Conservation (phyloP, 2,888 invertebrate species). For the Gisinianus flammeolus region DNA sequence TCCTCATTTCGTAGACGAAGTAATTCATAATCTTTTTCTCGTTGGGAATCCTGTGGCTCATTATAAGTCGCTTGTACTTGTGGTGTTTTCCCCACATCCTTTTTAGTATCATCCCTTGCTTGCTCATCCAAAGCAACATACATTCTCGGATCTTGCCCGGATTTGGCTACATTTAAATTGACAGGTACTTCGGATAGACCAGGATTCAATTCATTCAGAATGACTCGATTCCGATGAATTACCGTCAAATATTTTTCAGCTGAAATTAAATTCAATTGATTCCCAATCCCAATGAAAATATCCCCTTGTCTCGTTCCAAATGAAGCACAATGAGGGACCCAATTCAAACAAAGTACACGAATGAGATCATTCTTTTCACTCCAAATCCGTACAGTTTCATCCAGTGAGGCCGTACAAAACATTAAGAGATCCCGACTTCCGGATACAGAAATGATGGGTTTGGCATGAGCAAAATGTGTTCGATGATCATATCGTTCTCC, state of each 20-base stretch:
- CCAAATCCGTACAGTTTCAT: conserved; percentile 57
- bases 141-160: conserved; percentile 52
- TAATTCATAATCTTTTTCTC: conserved; percentile 51
- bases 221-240: conserved; percentile 55
- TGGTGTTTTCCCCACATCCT: conserved; percentile 40
- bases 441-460: conserved; percentile 53
- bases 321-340: conserved; percentile 48
- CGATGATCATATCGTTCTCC: conserved; percentile 56
- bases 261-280: conserved; percentile 47
- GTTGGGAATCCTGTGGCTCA: conserved; percentile 54
- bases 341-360: conserved; percentile 52
- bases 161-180: conserved; percentile 44
- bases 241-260: conserved; percentile 53
- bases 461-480: conserved; percentile 46
- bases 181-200: conserved; percentile 47
- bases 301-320: conserved; percentile 56
- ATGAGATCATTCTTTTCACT: conserved; percentile 53
- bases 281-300: conserved; percentile 54
- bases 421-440: conserved; percentile 48
- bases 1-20: conserved; percentile 48
- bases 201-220: conserved; percentile 44
- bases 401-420: conserved; percentile 54
- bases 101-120: conserved; percentile 42
- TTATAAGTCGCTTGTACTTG: conserved; percentile 38
- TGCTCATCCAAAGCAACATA: conserved; percentile 49